These are phyloP conservation scores for Caenorhabditis zanzibari DNA, from an alignment of 2,888 invertebrate species.

Conservation along the genomic window DNA sequence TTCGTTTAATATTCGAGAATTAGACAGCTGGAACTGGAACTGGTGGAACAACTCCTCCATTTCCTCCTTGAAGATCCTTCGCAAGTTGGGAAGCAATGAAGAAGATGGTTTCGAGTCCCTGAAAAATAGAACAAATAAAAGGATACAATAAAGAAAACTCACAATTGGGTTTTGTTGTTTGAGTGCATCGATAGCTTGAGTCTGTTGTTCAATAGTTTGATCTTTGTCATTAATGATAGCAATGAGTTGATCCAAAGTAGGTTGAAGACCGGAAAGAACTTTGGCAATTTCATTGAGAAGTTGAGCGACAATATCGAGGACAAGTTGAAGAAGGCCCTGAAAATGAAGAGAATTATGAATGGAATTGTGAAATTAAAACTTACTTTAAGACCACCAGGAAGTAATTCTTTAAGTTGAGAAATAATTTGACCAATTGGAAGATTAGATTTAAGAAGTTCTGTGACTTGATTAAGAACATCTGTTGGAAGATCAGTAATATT, in stretches of 20 bases:
- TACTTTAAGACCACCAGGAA: background rate
- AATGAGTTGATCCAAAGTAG: background rate
- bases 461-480: background rate
- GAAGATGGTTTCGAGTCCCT: background rate
- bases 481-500: background rate
- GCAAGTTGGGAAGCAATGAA: background rate
- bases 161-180: background rate
- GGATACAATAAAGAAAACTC: background rate
- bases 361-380: background rate
- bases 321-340: background rate
- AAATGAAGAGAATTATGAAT: too few species aligned
- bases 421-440: background rate
- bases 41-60: background rate
- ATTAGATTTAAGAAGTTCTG: background rate
- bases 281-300: background rate
- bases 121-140: background rate
- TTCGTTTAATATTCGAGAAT: background rate
- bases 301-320: background rate
- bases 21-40: conserved; percentile 2
- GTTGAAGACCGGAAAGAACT: background rate
- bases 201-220: background rate
- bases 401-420: background rate
- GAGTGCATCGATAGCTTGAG: background rate
- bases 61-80: too few species aligned
- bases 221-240: background rate